These are phyloP conservation scores for Magallana nippona DNA, from an alignment of 2,888 invertebrate genomes.

Conservation along the genomic window DNA sequence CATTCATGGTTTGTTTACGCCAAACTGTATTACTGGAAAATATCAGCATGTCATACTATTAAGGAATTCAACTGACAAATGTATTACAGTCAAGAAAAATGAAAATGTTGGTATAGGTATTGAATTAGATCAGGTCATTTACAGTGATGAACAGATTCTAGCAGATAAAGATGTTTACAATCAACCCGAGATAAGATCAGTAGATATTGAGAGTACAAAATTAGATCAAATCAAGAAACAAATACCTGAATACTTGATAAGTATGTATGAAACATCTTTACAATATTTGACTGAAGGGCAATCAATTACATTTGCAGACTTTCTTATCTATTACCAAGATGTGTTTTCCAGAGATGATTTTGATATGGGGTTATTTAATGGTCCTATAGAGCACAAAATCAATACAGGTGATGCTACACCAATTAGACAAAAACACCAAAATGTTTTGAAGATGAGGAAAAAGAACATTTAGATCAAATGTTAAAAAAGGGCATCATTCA, in stretches of 20 bases:
- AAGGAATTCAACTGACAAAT: not conserved
- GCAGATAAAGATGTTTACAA: not conserved
- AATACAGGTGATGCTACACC: constrained; percentile 49
- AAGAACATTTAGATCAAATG: constrained; percentile 34
- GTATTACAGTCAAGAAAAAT: not conserved
- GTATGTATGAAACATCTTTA: not conserved
- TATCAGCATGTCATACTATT: not conserved
- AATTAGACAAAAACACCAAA: constrained; percentile 31
- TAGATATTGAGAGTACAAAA: not conserved
- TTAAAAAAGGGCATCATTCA: constrained; percentile 40
- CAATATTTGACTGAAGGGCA: not conserved
- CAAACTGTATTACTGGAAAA: not conserved
- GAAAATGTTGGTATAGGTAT: too few relatives aligned
- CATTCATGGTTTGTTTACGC: not conserved
- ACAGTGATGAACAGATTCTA: too few relatives aligned
- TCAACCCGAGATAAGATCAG: not conserved
- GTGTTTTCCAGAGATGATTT: constrained; percentile 49
- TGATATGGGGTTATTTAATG: constrained; percentile 50
- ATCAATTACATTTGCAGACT: constrained; percentile 3
- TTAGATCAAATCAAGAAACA: not conserved
- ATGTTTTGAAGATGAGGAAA: too few relatives aligned
- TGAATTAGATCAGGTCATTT: too few relatives aligned
- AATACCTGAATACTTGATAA: not conserved
- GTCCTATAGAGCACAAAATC: constrained; percentile 49
- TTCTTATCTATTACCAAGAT: constrained; percentile 36